These are phyloP conservation scores for Drosophila chauvacae DNA, from an alignment of 1,140 invertebrate species.

Conservation along the genomic window DNA sequence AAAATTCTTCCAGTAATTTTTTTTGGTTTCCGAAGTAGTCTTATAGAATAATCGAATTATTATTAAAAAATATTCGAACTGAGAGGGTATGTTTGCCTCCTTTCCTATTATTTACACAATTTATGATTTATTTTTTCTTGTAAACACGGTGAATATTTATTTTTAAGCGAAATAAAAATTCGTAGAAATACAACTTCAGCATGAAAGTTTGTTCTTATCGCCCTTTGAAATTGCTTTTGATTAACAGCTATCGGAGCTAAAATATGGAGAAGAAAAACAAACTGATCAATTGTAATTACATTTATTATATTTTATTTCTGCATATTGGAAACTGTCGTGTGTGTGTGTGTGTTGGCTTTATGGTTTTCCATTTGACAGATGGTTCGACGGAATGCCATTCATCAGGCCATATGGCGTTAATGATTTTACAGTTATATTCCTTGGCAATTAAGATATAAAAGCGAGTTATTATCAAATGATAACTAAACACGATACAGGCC, in stretches of 20 bases:
- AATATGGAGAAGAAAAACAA: neutral
- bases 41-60: no score
- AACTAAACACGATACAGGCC: slow-evolving; percentile 46
- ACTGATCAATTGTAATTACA: slow-evolving; percentile 21
- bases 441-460: slow-evolving; percentile 67
- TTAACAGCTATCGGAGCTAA: neutral
- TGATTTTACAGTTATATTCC: slow-evolving; percentile 23
- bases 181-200: slow-evolving; percentile 1
- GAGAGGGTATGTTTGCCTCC: no score
- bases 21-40: no score
- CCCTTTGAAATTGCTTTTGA: neutral
- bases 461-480: slow-evolving; percentile 45
- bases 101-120: neutral
- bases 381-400: slow-evolving; percentile 7
- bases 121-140: no score
- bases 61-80: neutral
- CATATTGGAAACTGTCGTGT: slow-evolving; percentile 11
- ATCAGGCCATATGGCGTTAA: slow-evolving; percentile 27
- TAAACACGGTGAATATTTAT: neutral
- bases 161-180: neutral
- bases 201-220: slow-evolving; percentile 20
- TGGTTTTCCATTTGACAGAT: slow-evolving; percentile 5
- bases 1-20: no score
- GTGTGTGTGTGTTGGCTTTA: neutral
- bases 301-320: slow-evolving; percentile 21